Evolutionary conservation across 2,888 invertebrate genomes (phyloP).

Genomic region (Lordiphosa fenestrarum): DNA sequence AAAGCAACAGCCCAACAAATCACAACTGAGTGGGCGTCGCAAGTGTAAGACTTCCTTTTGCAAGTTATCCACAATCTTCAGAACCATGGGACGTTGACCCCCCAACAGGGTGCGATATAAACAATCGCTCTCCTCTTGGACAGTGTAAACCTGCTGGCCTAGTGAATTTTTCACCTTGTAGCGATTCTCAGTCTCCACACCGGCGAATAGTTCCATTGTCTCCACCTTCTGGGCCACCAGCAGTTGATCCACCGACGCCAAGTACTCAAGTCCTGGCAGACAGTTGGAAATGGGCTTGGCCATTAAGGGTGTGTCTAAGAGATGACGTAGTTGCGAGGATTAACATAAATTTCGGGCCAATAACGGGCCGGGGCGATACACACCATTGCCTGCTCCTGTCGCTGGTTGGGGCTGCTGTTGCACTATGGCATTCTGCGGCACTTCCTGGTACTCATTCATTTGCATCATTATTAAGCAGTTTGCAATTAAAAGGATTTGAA

Average conservation of each 20-base stretch:
- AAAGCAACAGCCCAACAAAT: slow-evolving; percentile 85
- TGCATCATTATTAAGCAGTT: slow-evolving; percentile 44
- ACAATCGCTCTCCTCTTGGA: slow-evolving; percentile 90
- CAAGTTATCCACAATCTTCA: slow-evolving; percentile 89
- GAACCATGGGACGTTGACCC: slow-evolving; percentile 88
- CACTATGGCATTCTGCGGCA: slow-evolving; percentile 42
- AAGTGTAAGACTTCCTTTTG: slow-evolving; percentile 91
- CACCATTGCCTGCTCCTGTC: slow-evolving; percentile 5
- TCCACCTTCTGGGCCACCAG: slow-evolving; percentile 89
- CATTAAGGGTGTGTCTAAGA: slow-evolving; percentile 85
- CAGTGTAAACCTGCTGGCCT: slow-evolving; percentile 88
- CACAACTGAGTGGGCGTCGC: slow-evolving; percentile 88
- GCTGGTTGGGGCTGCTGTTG: slow-evolving; percentile 30
- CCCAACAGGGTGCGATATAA: slow-evolving; percentile 91
- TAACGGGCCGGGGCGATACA: slow-evolving; percentile 16
- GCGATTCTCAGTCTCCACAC: slow-evolving; percentile 91
- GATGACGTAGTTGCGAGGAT: too few relatives aligned
- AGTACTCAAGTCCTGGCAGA: slow-evolving; percentile 91
- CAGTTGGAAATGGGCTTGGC: slow-evolving; percentile 87
- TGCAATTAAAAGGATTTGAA: not conserved
- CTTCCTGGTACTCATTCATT: slow-evolving; percentile 61
- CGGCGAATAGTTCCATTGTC: slow-evolving; percentile 86
- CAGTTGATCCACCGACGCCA: slow-evolving; percentile 89
- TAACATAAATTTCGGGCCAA: slow-evolving; percentile 6
- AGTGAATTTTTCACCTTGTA: slow-evolving; percentile 88